phyloP scores from a whole-genome alignment of 2,113 vertebrate species.

The Kryptolebias marmoratus region DNA sequence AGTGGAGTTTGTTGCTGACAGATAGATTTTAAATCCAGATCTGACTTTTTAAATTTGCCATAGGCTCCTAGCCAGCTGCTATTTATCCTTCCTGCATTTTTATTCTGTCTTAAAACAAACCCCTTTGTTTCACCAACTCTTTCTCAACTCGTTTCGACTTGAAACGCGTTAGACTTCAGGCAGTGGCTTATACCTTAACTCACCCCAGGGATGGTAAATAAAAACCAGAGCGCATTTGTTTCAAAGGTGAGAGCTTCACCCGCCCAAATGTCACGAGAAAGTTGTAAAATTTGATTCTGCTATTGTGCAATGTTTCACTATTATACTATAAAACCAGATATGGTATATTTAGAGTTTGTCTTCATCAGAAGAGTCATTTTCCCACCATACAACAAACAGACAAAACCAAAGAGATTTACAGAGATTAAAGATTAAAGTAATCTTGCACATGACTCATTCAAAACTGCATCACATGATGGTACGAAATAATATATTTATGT shows the following conservation, averaged over 20 bases:
- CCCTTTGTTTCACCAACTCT: constrained; percentile 33
- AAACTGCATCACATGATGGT: too few species aligned
- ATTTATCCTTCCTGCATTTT: constrained; percentile 13
- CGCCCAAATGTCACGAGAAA: background rate
- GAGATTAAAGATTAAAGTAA: too few species aligned
- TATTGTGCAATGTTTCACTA: too few species aligned
- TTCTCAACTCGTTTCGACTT: constrained; percentile 34
- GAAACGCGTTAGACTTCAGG: constrained; percentile 7
- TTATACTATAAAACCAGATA: too few species aligned
- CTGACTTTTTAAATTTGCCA: constrained; percentile 29
- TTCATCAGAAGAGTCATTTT: too few species aligned
- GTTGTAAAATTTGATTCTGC: background rate
- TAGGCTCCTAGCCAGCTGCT: constrained; percentile 29
- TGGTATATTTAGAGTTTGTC: too few species aligned
- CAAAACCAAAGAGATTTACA: too few species aligned
- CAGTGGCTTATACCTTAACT: background rate
- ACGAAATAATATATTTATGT: too few species aligned
- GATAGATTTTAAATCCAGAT: constrained; percentile 53
- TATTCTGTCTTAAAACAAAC: background rate
- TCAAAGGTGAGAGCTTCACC: background rate
- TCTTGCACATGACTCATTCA: too few species aligned
- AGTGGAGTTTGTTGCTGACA: constrained; percentile 52
- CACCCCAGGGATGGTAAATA: background rate
- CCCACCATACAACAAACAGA: too few species aligned
- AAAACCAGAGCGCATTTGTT: background rate